A percentile compares a stretch with the other conserved stretches of the same genome.
Evolutionary conservation across 2,113 vertebrate species (phyloP).

Genomic region (Lonchura striata): DNA sequence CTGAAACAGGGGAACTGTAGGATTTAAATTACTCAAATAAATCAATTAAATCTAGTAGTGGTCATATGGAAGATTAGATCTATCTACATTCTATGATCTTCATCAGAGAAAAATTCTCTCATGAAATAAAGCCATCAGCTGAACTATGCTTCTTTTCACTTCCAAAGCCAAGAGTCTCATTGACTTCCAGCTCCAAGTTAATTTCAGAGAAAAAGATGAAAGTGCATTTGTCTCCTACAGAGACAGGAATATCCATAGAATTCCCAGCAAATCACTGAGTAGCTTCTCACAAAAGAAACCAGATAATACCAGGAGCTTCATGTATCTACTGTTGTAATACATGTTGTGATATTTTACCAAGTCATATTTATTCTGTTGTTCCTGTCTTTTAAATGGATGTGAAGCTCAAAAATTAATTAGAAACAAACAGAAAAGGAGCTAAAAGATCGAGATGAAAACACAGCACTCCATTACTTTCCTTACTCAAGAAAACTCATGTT

Average conservation of each 20-base stretch:
- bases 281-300: background rate
- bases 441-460: background rate
- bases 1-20: background rate
- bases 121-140: background rate
- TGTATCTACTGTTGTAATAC: background rate
- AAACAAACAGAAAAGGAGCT: background rate
- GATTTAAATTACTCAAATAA: constrained; percentile 20
- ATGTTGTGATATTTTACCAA: background rate
- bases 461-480: background rate
- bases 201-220: background rate
- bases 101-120: background rate
- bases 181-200: background rate
- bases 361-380: background rate
- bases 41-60: background rate
- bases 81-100: background rate
- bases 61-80: background rate
- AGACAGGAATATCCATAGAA: background rate
- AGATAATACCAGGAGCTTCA: background rate
- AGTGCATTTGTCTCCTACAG: background rate
- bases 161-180: background rate
- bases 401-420: background rate
- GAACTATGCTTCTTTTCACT: background rate
- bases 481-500: background rate
- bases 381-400: background rate
- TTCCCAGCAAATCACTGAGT: background rate